A percentile compares a stretch with the other conserved stretches of the same genome.
Evolutionary conservation across 2,113 vertebrate species (phyloP).

Genomic region (Gobio gobio): DNA sequence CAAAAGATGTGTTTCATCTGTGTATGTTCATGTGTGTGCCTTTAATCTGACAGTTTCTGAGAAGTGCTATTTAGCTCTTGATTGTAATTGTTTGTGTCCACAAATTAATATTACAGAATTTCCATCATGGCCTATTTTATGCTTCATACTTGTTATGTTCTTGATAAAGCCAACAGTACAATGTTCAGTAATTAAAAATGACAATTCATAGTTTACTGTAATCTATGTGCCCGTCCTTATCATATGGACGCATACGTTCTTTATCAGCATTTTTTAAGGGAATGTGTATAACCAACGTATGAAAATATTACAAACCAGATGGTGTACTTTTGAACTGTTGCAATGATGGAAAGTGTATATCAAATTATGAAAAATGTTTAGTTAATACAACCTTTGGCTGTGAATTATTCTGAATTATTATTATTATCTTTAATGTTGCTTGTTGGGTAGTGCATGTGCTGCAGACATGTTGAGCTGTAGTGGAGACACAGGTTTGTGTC

Average conservation of each 20-base stretch:
- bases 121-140: background rate
- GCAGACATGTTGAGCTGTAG: background rate
- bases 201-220: background rate
- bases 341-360: background rate
- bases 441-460: background rate
- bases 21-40: background rate
- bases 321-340: background rate
- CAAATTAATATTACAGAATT: background rate
- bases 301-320: background rate
- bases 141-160: background rate
- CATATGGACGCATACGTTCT: background rate
- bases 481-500: background rate
- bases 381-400: slow-evolving; percentile 18
- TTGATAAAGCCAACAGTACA: background rate
- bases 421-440: background rate
- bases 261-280: background rate
- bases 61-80: background rate
- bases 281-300: background rate
- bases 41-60: background rate
- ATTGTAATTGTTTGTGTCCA: background rate
- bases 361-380: background rate
- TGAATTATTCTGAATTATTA: background rate
- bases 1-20: background rate
- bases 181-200: background rate
- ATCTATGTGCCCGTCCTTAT: background rate